These are phyloP conservation scores for Phania funesta DNA, from an alignment of 2,888 invertebrate genomes.

Conservation along the genomic window DNA sequence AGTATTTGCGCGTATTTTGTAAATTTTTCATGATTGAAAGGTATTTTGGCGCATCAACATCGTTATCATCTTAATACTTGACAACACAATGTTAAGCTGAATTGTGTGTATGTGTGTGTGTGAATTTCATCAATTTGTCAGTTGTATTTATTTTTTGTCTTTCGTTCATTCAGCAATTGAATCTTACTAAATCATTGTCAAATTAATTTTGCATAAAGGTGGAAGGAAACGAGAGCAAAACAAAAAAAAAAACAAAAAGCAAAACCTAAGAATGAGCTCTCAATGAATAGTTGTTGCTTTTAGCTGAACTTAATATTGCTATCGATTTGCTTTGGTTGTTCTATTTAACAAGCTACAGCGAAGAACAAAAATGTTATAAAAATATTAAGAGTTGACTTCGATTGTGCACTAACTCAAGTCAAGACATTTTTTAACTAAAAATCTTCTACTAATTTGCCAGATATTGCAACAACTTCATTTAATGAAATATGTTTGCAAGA, in stretches of 20 bases:
- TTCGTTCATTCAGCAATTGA: conserved; percentile 29
- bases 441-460: too few species aligned
- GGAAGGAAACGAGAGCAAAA: not conserved
- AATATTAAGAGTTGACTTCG: too few species aligned
- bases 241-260: not conserved
- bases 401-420: too few species aligned
- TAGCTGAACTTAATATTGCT: conserved; percentile 7
- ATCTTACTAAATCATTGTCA: conserved; percentile 54
- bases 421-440: not conserved
- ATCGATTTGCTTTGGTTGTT: not conserved
- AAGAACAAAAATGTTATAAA: not conserved
- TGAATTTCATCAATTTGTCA: conserved; percentile 11
- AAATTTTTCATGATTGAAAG: conserved; percentile 60
- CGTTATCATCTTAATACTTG: conserved; percentile 50
- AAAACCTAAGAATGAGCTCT: conserved; percentile 20
- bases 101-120: not conserved
- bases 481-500: too few species aligned
- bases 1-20: conserved; percentile 61
- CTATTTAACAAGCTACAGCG: not conserved
- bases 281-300: conserved; percentile 14
- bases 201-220: conserved; percentile 50
- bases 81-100: conserved; percentile 12
- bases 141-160: not conserved
- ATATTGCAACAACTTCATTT: too few species aligned
- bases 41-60: conserved; percentile 56